Evolutionary conservation across 1,140 invertebrate genomes (phyloP), one percentile per base, ranked within the genome.

Genomic region (Ceratoteleas bidentatus): DNA sequence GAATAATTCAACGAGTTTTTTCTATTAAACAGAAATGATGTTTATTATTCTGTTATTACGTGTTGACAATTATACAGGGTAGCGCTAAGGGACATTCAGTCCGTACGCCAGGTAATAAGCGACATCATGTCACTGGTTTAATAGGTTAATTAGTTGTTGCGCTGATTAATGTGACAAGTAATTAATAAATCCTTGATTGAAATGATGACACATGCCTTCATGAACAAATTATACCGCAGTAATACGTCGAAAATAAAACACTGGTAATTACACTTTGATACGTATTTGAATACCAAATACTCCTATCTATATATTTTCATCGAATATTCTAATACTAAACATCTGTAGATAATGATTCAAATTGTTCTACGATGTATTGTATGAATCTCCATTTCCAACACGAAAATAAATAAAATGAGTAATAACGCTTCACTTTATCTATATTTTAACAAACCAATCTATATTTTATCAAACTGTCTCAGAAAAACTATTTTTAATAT

Each of bases 141-240:
- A 77, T 77, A 77, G 74, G 65, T 57, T 61, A 69, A 58, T 77
- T 69, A 77, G 64, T 69, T 69, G 65, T 57, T 50, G 43, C 32
- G 7, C 43, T 69, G 58, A 69, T 77, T 77, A 69, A 77, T 77
- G 74, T 69, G 65, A 69, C 50, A 69, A 77, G 57, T 77, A 69
- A 77, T 77, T 64, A 77, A 54, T 69, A 77, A 62, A 69, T 58
- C 58, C 61, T 74, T 34, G 40, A 73, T 73, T 33, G 64, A 64
- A 73, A 72, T 64, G 70, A 73, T 73, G 58, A 62, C 62, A 13
- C 38, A 73, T 61, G 9, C 15, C 13, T 13, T 14, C 16, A 3
- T 52, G 8, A 53, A 53, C 45, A 43, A 40, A 10, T 40, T 40
- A 40, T 40, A 24, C 24, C 24, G 24, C 24, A 40, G 6, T 40